Evolutionary conservation across 2,888 invertebrate species (phyloP).

Genomic region (Caenorhabditis sp.): DNA sequence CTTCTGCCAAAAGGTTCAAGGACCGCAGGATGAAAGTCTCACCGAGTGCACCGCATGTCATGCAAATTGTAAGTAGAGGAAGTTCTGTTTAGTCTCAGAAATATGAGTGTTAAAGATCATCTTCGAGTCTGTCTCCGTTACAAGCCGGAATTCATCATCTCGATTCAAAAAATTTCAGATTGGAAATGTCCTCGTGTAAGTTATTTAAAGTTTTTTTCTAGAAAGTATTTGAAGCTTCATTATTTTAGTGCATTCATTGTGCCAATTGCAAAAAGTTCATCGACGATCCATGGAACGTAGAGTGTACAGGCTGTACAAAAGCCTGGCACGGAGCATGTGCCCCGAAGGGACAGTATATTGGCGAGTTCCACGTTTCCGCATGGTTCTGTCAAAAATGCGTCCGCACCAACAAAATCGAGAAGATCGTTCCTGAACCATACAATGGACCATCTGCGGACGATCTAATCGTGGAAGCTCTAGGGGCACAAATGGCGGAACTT

Average conservation of each 20-base stretch:
- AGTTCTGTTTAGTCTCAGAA: neutral
- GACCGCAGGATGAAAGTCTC: neutral
- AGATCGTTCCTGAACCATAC: too few species aligned
- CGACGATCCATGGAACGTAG: constrained; percentile 66
- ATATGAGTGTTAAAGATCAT: constrained; percentile 45
- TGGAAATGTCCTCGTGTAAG: constrained; percentile 14
- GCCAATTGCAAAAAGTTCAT: constrained; percentile 53
- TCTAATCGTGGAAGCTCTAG: too few species aligned
- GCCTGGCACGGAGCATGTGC: constrained; percentile 71
- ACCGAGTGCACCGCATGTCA: neutral
- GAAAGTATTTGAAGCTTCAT: constrained; percentile 17
- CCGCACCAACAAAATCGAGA: too few species aligned
- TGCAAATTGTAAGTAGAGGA: neutral
- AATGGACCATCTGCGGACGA: too few species aligned
- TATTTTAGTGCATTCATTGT: constrained; percentile 59
- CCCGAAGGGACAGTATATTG: too few species aligned
- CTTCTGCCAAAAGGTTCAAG: constrained; percentile 16
- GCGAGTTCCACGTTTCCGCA: too few species aligned
- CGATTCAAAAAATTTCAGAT: too few species aligned
- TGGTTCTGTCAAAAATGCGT: too few species aligned
- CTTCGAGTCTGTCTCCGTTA: constrained; percentile 51
- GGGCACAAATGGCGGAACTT: too few species aligned
- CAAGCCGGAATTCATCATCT: constrained; percentile 13
- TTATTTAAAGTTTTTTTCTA: constrained; percentile 20
- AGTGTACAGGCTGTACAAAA: constrained; percentile 63